phyloP scores from a whole-genome alignment of 2,797 vertebrate species.

The Sciurus carolinensis region DNA sequence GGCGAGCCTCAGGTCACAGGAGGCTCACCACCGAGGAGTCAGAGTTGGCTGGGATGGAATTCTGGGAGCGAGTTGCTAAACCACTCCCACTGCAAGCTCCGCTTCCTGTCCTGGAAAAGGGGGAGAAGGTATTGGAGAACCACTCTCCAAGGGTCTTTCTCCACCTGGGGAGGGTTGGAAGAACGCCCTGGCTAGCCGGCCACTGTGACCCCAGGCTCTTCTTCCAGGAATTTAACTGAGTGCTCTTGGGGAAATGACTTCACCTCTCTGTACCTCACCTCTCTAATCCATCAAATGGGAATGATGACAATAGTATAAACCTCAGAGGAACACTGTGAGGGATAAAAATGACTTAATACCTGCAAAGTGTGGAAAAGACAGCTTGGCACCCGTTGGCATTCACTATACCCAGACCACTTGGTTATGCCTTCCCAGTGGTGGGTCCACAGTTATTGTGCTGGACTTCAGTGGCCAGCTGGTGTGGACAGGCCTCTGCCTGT shows the following conservation, averaged over 20 bases:
- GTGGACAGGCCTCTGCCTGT: not conserved
- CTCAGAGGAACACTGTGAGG: not conserved
- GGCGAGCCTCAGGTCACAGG: accelerated
- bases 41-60: not conserved
- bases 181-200: not conserved
- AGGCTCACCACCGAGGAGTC: not conserved
- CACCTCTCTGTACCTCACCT: not conserved
- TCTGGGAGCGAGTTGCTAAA: not conserved
- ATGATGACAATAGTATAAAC: not conserved
- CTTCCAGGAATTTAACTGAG: not conserved
- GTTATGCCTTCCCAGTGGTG: not conserved
- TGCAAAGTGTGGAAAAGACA: not conserved
- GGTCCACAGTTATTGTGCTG: not conserved
- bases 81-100: not conserved
- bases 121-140: not conserved
- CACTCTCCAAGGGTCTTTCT: not conserved
- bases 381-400: accelerated
- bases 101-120: not conserved
- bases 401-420: not conserved
- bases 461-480: not conserved
- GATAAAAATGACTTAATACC: not conserved
- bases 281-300: not conserved
- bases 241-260: not conserved
- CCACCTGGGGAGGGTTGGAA: too few relatives aligned
- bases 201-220: not conserved